Base-by-base conservation (phyloP, 2,113 vertebrate species). In the Pitta sordida region DNA sequence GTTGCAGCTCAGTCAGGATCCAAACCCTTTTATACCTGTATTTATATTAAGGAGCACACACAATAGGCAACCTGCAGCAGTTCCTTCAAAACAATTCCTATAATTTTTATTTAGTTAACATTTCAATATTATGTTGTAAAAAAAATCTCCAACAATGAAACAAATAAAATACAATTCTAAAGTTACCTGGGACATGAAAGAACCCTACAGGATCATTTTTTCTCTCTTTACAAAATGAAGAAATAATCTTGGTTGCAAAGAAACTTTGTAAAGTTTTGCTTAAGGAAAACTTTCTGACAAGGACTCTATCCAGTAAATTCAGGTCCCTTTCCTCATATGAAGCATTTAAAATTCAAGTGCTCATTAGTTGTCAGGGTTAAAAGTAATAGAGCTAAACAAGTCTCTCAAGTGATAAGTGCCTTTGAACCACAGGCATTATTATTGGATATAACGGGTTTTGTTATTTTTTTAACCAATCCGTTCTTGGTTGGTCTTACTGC, bases 81-180 rank as follows among this genome's bases (percentile, higher is more conserved):
- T 11, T 87, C 53, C 65, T n/a, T 86, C 81, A 74, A 80, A 93
- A 90, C 22, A 84, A 22, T 14, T 74, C 43, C 30, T 20, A 49
- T 36, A 63, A 58, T 63, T 92, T 96, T 77, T 89, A 73, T 86
- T 81, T 88, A 44, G 60, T 62, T 95, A 82, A 69, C 27, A 69
- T 92, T 94, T 83, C 29, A 41, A 64, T 34, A 65, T 51, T 74
- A 74, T 51, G 26, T 46, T 83, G 19, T 41, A 30, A 48, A 32
- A 80, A 64, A 64, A 8, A 1, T 5, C 5, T 43, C 18, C 4
- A 6, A 15, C 9, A 64, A 67, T 26, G 8, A 81, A 34, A 51
- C 26, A 7, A 23, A 39, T 4, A n/a, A 48, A n/a, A 53, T n/a
- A 11, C 32, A 34, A 46, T 75, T 86, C 44, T 52, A 23, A 86